Conservation (phyloP, 2,797 vertebrate species). For the Chrosomus eos region DNA sequence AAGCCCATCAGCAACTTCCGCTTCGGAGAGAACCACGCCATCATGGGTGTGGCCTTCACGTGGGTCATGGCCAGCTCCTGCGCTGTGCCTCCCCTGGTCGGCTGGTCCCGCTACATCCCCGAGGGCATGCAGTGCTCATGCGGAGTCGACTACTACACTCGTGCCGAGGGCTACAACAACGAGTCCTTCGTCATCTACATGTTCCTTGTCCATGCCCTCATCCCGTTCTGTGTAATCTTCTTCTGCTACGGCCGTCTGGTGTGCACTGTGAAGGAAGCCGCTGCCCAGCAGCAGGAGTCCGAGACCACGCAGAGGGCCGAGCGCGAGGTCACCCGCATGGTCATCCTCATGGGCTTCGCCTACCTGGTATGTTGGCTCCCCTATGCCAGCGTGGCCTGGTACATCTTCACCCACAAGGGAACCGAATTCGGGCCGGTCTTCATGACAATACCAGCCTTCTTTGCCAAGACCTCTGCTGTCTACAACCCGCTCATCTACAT, state of each 20-base stretch:
- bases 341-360: slow-evolving; percentile 89
- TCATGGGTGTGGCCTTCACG: slow-evolving; percentile 87
- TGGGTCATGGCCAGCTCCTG: slow-evolving; percentile 90
- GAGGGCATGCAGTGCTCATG: slow-evolving; percentile 98
- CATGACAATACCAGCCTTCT: slow-evolving; percentile 95
- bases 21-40: slow-evolving; percentile 91
- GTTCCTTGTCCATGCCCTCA: slow-evolving; percentile 85
- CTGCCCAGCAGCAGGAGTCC: slow-evolving; percentile 96
- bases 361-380: slow-evolving; percentile 92
- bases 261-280: slow-evolving; percentile 94
- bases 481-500: slow-evolving; percentile 98
- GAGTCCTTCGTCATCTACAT: slow-evolving; percentile 98
- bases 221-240: slow-evolving; percentile 81
- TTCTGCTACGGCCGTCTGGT: slow-evolving; percentile 98
- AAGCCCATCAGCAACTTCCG: slow-evolving; percentile 98
- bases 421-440: slow-evolving; percentile 90
- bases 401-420: slow-evolving; percentile 92
- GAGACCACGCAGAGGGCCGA: slow-evolving; percentile 98
- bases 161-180: slow-evolving; percentile 90
- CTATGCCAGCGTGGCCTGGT: slow-evolving; percentile 88
- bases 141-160: slow-evolving; percentile 96
- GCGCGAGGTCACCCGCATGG: slow-evolving; percentile 96
- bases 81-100: slow-evolving; percentile 84
- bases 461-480: slow-evolving; percentile 89
- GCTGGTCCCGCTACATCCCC: slow-evolving; percentile 95